Conservation (phyloP, 2,113 vertebrate genomes). For the Hirundichthys speculiger region DNA sequence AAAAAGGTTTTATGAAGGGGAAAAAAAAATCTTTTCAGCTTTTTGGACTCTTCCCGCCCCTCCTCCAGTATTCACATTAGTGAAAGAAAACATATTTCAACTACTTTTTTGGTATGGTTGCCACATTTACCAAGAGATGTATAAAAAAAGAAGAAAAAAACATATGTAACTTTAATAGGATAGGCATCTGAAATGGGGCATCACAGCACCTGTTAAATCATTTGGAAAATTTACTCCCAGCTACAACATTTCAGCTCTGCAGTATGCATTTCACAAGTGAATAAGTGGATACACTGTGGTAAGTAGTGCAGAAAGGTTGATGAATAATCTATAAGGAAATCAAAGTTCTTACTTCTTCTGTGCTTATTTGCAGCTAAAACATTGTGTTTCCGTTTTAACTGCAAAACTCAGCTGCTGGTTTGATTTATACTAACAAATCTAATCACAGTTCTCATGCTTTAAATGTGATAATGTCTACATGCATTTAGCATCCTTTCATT, state of each 20-base stretch:
- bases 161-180: no score
- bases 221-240: background rate
- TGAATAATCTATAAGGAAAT: constrained; percentile 18
- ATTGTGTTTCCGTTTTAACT: background rate
- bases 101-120: no score
- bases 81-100: no score
- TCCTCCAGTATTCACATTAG: no score
- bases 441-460: background rate
- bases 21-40: background rate
- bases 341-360: background rate
- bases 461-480: background rate
- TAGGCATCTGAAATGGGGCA: no score
- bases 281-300: background rate
- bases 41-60: background rate
- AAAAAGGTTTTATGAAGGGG: background rate
- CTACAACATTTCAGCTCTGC: background rate
- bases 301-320: background rate
- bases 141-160: no score
- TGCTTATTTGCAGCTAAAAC: background rate
- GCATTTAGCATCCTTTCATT: background rate
- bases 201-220: background rate
- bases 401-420: background rate
- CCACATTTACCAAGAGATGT: no score
- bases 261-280: constrained; percentile 1
- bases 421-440: background rate